phyloP scores from a whole-genome alignment of 2,797 vertebrate species.

The Florisuga fusca region DNA sequence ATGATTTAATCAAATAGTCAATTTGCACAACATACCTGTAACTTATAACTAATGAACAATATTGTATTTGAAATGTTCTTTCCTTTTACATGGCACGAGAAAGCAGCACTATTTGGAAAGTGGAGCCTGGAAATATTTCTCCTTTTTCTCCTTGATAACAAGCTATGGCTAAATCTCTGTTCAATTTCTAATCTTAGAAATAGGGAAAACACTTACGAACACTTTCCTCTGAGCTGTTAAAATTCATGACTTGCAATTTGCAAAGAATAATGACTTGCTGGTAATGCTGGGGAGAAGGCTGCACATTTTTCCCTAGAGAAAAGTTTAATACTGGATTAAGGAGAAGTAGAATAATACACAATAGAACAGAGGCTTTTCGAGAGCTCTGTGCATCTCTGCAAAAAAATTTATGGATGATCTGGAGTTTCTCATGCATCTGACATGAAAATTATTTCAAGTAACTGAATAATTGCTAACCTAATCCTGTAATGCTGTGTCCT shows the following conservation, averaged over 20 bases:
- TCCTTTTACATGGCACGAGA: background rate
- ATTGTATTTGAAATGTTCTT: background rate
- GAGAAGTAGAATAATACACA: background rate
- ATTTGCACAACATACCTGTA: background rate
- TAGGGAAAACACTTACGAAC: background rate
- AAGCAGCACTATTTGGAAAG: background rate
- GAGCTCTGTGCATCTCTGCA: background rate
- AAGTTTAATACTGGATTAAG: background rate
- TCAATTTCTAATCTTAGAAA: constrained; percentile 10
- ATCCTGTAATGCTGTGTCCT: background rate
- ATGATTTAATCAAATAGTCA: background rate
- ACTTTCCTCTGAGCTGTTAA: background rate
- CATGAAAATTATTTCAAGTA: background rate
- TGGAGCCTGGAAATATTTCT: background rate
- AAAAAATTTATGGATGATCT: background rate
- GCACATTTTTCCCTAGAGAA: background rate
- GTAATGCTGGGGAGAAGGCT: background rate
- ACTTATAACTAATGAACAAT: background rate
- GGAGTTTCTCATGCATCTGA: background rate
- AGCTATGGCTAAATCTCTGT: background rate
- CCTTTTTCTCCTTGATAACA: background rate
- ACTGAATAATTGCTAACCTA: background rate
- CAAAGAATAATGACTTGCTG: constrained; percentile 1
- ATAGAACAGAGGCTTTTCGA: background rate
- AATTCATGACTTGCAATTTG: constrained; percentile 37